Evolutionary conservation across 2,797 vertebrate genomes (phyloP), one percentile per base, ranked within the genome.

Genomic region (Onychomys arenicola): DNA sequence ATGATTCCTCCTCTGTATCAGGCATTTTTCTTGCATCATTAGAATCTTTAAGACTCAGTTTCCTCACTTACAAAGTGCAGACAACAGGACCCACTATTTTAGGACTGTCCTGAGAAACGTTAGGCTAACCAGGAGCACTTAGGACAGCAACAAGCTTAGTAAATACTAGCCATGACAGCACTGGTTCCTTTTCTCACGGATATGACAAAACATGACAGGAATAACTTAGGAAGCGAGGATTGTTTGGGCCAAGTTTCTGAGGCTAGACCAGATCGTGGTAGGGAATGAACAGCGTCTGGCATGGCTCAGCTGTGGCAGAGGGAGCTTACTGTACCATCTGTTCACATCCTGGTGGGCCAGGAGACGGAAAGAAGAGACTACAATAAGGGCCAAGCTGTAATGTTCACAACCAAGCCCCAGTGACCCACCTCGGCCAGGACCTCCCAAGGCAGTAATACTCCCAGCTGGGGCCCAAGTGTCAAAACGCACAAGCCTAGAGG

Each of bases 21-120:
- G 61, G 32, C 21, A 21, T 78, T 32, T 92, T 93, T 89, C n/a
- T 76, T 59, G 27, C 93, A 34, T 8, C 52, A 67, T 59, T 67
- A 57, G 76, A 34, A 49, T 96, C 81, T 95, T 27, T 65, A 80
- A 87, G 77, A 75, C 34, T 96, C 46, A 61, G 29, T 81, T 84
- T 86, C 29, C 3, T 94, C 59, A 25, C 78, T 75, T 92, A 59
- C 83, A 76, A 86, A 84, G 29, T 78, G 6, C 29, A 61, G 6
- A 90, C 76, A 75, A 32, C 32, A 88, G 34, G n/a, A 81, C 78
- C 37, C 82, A 69, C 27, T 34, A n/a, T 94, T n/a, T 71, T 91
- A 89, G 4, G n/a, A 75, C 84, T 89, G 27, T 69, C 82, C 11
- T 81, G 92, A 93, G 75, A 95, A 77, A 63, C 52, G 77, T 63